A percentile compares a stretch with the other conserved stretches of the same genome.
phyloP scores from a whole-genome alignment of 2,888 invertebrate species.

The Orthosia gracilis region DNA sequence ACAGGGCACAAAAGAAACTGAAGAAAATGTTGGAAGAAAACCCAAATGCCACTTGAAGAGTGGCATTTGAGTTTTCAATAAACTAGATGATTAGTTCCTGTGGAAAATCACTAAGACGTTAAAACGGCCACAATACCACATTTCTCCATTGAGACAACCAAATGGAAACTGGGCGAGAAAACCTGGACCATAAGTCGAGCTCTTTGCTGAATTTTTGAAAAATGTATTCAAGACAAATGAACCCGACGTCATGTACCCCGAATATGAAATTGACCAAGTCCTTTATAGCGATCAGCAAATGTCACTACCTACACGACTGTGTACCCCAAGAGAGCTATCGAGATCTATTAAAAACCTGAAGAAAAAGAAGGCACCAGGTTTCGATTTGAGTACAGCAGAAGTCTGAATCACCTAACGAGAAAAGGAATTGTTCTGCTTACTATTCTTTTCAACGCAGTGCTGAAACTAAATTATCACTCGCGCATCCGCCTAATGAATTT shows the following conservation, averaged over 20 bases:
- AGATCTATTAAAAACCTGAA: too few relatives aligned
- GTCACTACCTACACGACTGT: background rate
- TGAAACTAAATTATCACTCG: too few relatives aligned
- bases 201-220: background rate
- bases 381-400: constrained; percentile 8
- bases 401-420: background rate
- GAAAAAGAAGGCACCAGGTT: background rate
- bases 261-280: background rate
- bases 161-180: background rate
- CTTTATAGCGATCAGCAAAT: constrained; percentile 1
- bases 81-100: background rate
- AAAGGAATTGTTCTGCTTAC: constrained; percentile 11
- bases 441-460: too few relatives aligned
- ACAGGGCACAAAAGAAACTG: too few relatives aligned
- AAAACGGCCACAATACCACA: background rate
- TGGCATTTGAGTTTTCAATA: too few relatives aligned
- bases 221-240: constrained; percentile 5
- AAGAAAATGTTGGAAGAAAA: too few relatives aligned
- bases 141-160: background rate
- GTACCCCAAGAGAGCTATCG: too few relatives aligned
- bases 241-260: background rate
- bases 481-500: too few relatives aligned
- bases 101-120: background rate
- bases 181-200: background rate
- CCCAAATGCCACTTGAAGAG: background rate